Conservation (phyloP, 2,797 vertebrate species). For the Podargus strigoides region DNA sequence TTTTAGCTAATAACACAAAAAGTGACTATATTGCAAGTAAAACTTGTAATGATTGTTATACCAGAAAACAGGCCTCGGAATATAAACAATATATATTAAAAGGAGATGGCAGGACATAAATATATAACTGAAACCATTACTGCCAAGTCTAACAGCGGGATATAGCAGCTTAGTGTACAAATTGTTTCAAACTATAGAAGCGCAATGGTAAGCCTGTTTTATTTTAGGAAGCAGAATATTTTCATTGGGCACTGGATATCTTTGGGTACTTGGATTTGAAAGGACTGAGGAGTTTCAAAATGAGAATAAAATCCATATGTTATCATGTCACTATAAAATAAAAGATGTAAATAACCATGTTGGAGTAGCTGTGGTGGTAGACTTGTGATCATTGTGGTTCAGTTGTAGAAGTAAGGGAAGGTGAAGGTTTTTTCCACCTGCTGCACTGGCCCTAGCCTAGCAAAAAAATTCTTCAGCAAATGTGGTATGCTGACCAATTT, state of each 20-base stretch:
- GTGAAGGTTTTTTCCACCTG: neutral
- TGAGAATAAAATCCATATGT: neutral
- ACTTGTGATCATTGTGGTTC: rapidly evolving
- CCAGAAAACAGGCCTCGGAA: constrained; percentile 31
- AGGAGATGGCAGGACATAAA: constrained; percentile 53
- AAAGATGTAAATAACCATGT: neutral
- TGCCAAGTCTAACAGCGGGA: constrained; percentile 51
- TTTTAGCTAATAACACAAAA: constrained; percentile 33
- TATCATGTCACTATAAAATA: neutral
- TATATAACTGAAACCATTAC: constrained; percentile 13
- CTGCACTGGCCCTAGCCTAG: no score
- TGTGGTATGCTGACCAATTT: rapidly evolving
- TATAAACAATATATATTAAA: constrained; percentile 49
- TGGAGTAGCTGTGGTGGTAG: neutral
- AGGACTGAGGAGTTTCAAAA: neutral
- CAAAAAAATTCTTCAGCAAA: neutral
- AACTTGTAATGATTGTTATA: constrained; percentile 50
- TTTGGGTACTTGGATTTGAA: constrained; percentile 7
- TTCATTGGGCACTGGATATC: constrained; percentile 1
- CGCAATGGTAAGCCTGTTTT: neutral
- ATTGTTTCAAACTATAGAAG: constrained; percentile 31
- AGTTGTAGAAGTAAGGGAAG: neutral
- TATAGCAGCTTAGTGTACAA: constrained; percentile 36
- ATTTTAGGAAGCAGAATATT: constrained; percentile 31
- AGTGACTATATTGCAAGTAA: neutral